Percentiles rank a stretch among this genome's conserved stretches.
Evolutionary conservation across 2,113 vertebrate genomes (phyloP).

Genomic region (Ammodytes dubius): DNA sequence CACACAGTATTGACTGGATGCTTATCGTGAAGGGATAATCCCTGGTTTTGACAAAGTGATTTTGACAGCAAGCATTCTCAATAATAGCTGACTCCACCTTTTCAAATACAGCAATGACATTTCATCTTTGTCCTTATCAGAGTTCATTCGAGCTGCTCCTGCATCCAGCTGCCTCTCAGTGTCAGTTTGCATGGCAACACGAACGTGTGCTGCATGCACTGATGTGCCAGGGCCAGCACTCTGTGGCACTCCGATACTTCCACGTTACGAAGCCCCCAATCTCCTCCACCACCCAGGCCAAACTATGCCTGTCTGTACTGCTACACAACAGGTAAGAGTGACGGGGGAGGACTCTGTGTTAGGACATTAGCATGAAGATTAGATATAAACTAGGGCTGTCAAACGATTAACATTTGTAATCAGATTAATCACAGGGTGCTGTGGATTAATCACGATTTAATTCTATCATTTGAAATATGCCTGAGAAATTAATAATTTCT

Average conservation of each 20-base stretch:
- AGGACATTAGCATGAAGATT: neutral
- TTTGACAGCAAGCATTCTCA: no score
- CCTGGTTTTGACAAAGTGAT: no score
- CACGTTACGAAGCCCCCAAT: slow-evolving; percentile 89
- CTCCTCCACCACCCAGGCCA: slow-evolving; percentile 85
- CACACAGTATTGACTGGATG: no score
- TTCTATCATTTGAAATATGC: no score
- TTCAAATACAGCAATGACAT: no score
- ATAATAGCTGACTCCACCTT: neutral
- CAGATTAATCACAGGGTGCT: no score
- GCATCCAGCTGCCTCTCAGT: slow-evolving; percentile 90
- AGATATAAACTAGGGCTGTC: neutral
- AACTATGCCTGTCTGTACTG: slow-evolving; percentile 91
- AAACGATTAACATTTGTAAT: no score
- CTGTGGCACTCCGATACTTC: slow-evolving; percentile 90
- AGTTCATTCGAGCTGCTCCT: slow-evolving; percentile 91
- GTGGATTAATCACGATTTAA: no score
- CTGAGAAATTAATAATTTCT: no score
- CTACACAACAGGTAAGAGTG: slow-evolving; percentile 90
- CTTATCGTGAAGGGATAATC: no score
- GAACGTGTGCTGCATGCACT: slow-evolving; percentile 89
- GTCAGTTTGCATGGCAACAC: slow-evolving; percentile 91
- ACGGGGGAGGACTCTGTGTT: neutral
- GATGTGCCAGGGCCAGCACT: slow-evolving; percentile 92
- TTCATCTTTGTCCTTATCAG: slow-evolving; percentile 75